phyloP scores from a whole-genome alignment of 2,113 vertebrate genomes.

The Pterocles gutturalis region DNA sequence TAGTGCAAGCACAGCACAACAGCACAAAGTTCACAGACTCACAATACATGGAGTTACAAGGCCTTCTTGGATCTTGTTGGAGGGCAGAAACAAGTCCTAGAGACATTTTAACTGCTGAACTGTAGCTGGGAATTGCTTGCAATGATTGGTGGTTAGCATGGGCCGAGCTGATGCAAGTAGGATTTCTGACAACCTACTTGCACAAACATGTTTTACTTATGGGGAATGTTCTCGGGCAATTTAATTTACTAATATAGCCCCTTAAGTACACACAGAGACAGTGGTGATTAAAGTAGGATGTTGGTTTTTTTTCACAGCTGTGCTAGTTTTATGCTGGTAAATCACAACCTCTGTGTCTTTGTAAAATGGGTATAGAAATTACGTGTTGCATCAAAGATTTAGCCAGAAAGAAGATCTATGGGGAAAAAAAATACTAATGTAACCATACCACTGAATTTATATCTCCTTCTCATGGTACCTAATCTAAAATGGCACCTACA shows the following conservation, averaged over 20 bases:
- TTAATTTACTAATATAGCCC: background rate
- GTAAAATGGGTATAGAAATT: background rate
- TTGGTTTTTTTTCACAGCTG: background rate
- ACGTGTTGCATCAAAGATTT: background rate
- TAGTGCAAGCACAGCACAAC: background rate
- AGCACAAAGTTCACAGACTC: background rate
- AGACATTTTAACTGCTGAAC: background rate
- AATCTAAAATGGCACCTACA: background rate
- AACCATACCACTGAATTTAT: background rate
- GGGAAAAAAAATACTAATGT: background rate
- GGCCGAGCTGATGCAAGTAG: background rate
- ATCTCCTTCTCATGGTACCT: background rate
- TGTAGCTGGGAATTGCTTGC: background rate
- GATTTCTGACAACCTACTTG: background rate
- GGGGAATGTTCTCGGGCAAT: background rate
- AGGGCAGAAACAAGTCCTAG: background rate
- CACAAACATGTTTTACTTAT: background rate
- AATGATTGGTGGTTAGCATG: background rate
- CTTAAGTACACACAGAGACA: background rate
- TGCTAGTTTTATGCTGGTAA: background rate
- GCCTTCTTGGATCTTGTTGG: background rate
- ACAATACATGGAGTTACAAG: background rate
- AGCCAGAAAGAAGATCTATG: background rate
- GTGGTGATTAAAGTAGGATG: background rate
- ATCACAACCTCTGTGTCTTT: background rate